Percentiles rank a stretch among this genome's conserved stretches.
Evolutionary conservation across 2,888 invertebrate genomes (phyloP).

Genomic region (Sminthurides aquaticus): DNA sequence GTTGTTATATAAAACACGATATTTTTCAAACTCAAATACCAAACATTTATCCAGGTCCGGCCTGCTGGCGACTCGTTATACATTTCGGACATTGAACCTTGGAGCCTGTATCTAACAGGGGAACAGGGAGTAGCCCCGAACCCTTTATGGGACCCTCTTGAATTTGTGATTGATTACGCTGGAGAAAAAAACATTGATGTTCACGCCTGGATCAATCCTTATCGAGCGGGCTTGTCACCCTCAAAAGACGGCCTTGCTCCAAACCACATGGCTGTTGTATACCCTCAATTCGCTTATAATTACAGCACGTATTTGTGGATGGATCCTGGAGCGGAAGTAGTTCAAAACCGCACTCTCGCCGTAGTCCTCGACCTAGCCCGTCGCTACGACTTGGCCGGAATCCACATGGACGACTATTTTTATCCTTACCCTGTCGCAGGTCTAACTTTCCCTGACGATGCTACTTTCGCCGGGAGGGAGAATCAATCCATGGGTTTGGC

Average conservation of each 20-base stretch:
- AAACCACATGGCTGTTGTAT: slow-evolving; percentile 35
- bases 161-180: slow-evolving; percentile 30
- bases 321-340: slow-evolving; percentile 35
- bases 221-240: slow-evolving; percentile 28
- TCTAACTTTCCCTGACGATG: slow-evolving; percentile 26
- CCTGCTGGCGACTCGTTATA: slow-evolving; percentile 38
- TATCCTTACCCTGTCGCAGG: slow-evolving; percentile 37
- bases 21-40: too few species aligned
- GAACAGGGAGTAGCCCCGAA: slow-evolving; percentile 28
- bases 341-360: slow-evolving; percentile 31
- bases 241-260: slow-evolving; percentile 24
- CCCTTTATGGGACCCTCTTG: slow-evolving; percentile 35
- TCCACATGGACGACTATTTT: slow-evolving; percentile 41
- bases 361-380: slow-evolving; percentile 33
- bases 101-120: slow-evolving; percentile 37
- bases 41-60: slow-evolving; percentile 30
- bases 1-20: too few species aligned
- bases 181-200: slow-evolving; percentile 32
- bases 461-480: slow-evolving; percentile 24
- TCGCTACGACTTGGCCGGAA: slow-evolving; percentile 36
- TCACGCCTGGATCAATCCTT: slow-evolving; percentile 41
- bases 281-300: slow-evolving; percentile 28
- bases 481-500: slow-evolving; percentile 17
- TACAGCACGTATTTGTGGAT: slow-evolving; percentile 35
- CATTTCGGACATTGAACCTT: slow-evolving; percentile 34